Percentiles rank a stretch among this genome's conserved stretches.
phyloP scores from a whole-genome alignment of 2,888 invertebrate genomes.

The Idaea dimidiata region DNA sequence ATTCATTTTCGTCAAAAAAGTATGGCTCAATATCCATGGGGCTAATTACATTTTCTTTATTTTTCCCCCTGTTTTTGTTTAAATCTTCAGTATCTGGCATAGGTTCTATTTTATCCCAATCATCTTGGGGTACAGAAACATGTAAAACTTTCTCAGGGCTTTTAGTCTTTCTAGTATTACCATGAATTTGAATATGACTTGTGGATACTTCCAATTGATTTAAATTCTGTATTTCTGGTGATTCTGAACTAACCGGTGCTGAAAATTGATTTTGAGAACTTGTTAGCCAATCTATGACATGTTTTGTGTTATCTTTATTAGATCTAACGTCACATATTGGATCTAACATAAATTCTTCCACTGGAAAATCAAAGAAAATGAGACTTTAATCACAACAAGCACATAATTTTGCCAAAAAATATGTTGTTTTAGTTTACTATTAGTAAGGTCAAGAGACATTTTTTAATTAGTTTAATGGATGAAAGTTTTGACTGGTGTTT shows the following conservation, averaged over 20 bases:
- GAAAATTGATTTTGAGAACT: slow-evolving; percentile 71
- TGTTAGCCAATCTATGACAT: slow-evolving; percentile 66
- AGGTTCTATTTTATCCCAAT: slow-evolving; percentile 71
- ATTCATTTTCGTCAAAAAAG: slow-evolving; percentile 50
- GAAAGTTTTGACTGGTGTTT: no score
- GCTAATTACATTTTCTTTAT: slow-evolving; percentile 48
- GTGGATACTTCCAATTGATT: slow-evolving; percentile 42
- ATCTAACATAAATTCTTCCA: slow-evolving; percentile 51
- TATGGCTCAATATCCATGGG: slow-evolving; percentile 58
- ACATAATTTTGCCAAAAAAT: background rate
- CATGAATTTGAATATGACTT: slow-evolving; percentile 57
- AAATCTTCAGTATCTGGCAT: slow-evolving; percentile 50
- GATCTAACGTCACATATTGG: slow-evolving; percentile 33
- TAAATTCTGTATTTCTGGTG: slow-evolving; percentile 37
- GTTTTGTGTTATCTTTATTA: slow-evolving; percentile 50
- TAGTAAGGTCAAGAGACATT: background rate
- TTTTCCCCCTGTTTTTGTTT: slow-evolving; percentile 15
- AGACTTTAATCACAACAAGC: background rate
- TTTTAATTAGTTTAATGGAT: no score
- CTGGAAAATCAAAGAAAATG: slow-evolving; percentile 43
- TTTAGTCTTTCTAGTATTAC: slow-evolving; percentile 37
- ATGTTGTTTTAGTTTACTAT: background rate
- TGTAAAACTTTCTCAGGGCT: slow-evolving; percentile 43
- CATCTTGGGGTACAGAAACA: slow-evolving; percentile 54
- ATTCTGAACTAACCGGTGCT: slow-evolving; percentile 48